Conservation (phyloP, 2,797 vertebrate genomes). For the Pipistrellus nathusii region DNA sequence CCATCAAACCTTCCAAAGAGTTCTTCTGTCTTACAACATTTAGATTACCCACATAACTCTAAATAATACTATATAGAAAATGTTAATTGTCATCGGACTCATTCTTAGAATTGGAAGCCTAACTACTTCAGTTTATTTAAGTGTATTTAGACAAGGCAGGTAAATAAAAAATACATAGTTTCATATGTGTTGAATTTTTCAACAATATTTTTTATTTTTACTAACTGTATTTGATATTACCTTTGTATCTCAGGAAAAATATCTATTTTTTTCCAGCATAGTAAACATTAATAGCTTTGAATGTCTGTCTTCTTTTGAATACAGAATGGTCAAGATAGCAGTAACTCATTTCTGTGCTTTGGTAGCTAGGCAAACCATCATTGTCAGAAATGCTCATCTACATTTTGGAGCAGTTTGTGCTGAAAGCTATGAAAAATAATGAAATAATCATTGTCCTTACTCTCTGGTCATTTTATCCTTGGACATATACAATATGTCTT, state of each 20-base stretch:
- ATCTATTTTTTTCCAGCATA: conserved; percentile 4
- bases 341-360: conserved; percentile 41
- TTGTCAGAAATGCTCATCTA: conserved; percentile 52
- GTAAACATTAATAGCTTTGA: conserved; percentile 18
- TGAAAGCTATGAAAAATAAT: not conserved
- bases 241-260: not conserved
- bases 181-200: conserved; percentile 27
- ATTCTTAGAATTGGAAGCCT: conserved; percentile 24
- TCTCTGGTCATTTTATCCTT: conserved; percentile 45
- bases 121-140: conserved; percentile 41
- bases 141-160: conserved; percentile 10
- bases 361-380: conserved; percentile 17
- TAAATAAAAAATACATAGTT: conserved; percentile 32
- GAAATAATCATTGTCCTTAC: not conserved
- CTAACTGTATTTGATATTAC: not conserved
- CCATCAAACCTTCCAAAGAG: not conserved
- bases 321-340: conserved; percentile 34
- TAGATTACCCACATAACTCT: not conserved
- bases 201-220: conserved; percentile 29
- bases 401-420: not conserved
- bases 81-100: not conserved
- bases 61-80: conserved; percentile 42
- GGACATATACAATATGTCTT: conserved; percentile 3
- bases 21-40: not conserved
- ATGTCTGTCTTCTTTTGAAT: conserved; percentile 34